A percentile compares a stretch with the other conserved stretches of the same genome.
These are phyloP conservation scores for Pseudolaguvia tuberculata DNA, from an alignment of 2,113 vertebrate genomes.

Conservation along the genomic window DNA sequence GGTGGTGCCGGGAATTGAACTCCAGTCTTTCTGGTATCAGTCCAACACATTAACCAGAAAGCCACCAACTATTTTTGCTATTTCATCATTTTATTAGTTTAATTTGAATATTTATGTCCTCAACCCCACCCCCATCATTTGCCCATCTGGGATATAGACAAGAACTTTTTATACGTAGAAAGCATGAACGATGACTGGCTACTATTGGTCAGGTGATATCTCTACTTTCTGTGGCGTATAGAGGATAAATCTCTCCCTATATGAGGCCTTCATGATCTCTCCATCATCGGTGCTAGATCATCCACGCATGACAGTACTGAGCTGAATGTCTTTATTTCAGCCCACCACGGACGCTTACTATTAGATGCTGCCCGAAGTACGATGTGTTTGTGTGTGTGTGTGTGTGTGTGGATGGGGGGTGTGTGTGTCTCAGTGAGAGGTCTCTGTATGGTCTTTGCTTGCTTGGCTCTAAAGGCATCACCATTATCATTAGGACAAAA, in stretches of 20 bases:
- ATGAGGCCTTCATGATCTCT: neutral
- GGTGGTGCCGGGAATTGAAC: no score
- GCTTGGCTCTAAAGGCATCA: slow-evolving; percentile 6
- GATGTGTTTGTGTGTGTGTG: slow-evolving; percentile 4
- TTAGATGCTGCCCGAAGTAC: slow-evolving; percentile 6
- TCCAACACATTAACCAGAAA: no score
- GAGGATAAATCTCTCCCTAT: neutral
- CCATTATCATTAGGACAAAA: slow-evolving; percentile 26
- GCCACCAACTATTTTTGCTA: no score
- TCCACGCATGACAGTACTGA: neutral
- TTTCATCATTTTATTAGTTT: no score
- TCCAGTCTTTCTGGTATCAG: no score
- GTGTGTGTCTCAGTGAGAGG: neutral
- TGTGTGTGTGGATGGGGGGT: neutral
- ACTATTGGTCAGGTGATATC: neutral
- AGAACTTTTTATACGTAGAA: neutral
- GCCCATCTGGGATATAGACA: no score
- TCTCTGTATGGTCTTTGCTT: slow-evolving; percentile 10
- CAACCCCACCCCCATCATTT: no score
- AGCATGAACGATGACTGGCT: neutral
- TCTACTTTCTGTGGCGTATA: neutral
- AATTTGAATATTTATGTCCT: no score
- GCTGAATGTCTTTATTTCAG: slow-evolving; percentile 7
- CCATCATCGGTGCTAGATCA: neutral
- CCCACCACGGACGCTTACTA: slow-evolving; percentile 10